Base-by-base conservation (phyloP, 2,888 invertebrate genomes). In the Ommatoiulus sabulosus region DNA sequence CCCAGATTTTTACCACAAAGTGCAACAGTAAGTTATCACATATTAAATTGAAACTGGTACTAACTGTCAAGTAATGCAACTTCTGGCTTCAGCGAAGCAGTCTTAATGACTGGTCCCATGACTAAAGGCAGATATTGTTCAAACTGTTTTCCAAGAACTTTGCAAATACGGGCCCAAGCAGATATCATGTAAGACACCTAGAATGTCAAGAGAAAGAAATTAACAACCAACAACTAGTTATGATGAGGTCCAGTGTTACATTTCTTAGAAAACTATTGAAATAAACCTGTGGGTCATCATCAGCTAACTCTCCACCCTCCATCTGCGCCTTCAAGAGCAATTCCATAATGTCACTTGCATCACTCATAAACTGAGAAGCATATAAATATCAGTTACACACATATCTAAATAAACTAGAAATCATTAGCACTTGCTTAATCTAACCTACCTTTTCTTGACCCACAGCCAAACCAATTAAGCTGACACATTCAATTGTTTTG, bases 81-180 rank as follows among this genome's bases (percentile, higher is more conserved):
- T 93, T 98, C 98, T 0, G 98, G 98, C 92, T 97, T 97, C 94
- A 98, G 95, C 6, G 97, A 95, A 8, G 98, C 98, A 4, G 98
- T 97, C 91, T 96, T 95, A 94, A 98, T 95, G 84, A 98, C 98
- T 0, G 98, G 97, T 44, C 96, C 96, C 97, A 98, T 98, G n/a
- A 98, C 98, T 93, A 97, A 94, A 0, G 98, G 98, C 89, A 98
- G 94, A 92, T 98, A 98, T 91, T 97, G 97, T 91, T 97, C 96
- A 92, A 98, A 98, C 91, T 96, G 95, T 92, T 92, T 92, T 94
- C 95, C 96, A 93, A 98, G 94, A 91, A 98, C 97, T 93, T 98
- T 98, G 93, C 99, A 99, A 93, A 99, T 98, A 90, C 99, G 95
- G 0, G 99, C 98, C 99, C 99, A 99, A 0, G 99, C 99, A 0